These are phyloP conservation scores for Tetramorium parvispinum DNA, from an alignment of 1,140 invertebrate genomes.

Conservation along the genomic window DNA sequence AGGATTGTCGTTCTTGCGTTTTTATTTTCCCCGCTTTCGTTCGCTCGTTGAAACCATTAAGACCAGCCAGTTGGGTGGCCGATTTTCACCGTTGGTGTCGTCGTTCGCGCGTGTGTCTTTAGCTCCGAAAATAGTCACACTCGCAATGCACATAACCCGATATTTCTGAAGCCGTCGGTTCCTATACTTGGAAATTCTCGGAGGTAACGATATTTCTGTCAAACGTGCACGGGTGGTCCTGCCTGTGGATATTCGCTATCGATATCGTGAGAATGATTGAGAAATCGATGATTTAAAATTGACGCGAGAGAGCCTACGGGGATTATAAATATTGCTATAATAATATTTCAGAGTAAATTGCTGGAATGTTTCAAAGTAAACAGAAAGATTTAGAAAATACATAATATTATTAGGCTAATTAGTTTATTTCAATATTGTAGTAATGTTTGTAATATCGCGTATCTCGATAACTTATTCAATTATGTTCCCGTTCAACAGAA, in stretches of 20 bases:
- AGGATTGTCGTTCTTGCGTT: slow-evolving; percentile 31
- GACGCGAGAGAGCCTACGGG: too few species aligned
- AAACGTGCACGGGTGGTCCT: slow-evolving; percentile 60
- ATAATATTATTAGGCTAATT: neutral
- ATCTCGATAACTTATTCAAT: slow-evolving; percentile 23
- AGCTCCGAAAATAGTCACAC: slow-evolving; percentile 63
- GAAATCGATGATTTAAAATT: neutral
- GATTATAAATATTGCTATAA: neutral
- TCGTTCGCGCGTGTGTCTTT: slow-evolving; percentile 39
- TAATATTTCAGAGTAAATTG: neutral
- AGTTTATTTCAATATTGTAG: neutral
- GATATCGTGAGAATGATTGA: slow-evolving; percentile 32
- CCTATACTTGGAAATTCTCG: slow-evolving; percentile 66
- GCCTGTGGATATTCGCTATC: slow-evolving; percentile 55
- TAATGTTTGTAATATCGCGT: neutral
- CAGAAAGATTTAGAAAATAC: neutral
- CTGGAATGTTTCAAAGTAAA: neutral
- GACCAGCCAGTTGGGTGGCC: slow-evolving; percentile 65
- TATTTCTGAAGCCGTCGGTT: slow-evolving; percentile 59
- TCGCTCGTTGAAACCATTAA: slow-evolving; percentile 65
- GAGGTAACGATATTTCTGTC: slow-evolving; percentile 65
- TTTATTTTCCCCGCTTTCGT: slow-evolving; percentile 34
- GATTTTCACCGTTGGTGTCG: slow-evolving; percentile 65
- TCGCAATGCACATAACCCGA: slow-evolving; percentile 39
- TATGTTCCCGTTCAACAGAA: neutral